phyloP scores from a whole-genome alignment of 2,113 vertebrate genomes.

The Microtus ochrogaster region DNA sequence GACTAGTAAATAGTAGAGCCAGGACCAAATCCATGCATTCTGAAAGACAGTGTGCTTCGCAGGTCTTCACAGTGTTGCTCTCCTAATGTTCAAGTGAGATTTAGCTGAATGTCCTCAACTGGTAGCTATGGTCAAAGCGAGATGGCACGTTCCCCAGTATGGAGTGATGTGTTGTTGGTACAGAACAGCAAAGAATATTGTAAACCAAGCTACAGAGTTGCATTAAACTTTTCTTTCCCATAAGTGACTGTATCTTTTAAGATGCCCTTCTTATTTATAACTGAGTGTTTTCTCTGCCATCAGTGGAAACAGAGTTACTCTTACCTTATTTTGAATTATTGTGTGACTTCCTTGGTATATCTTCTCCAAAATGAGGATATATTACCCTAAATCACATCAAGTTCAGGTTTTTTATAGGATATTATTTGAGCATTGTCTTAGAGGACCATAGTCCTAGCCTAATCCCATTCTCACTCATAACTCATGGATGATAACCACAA shows the following conservation, averaged over 20 bases:
- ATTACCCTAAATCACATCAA: background rate
- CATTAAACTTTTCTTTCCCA: background rate
- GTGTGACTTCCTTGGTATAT: background rate
- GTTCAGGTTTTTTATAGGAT: background rate
- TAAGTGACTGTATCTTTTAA: background rate
- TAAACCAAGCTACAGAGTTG: background rate
- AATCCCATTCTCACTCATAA: background rate
- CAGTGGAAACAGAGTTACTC: background rate
- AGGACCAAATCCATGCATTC: background rate
- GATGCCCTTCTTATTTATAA: background rate
- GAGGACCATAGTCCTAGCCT: background rate
- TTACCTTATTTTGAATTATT: background rate
- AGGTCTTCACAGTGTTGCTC: background rate
- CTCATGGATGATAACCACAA: background rate
- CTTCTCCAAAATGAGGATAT: background rate
- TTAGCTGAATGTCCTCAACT: background rate
- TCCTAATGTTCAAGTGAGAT: background rate
- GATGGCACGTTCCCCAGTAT: background rate
- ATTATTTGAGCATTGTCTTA: slow-evolving; percentile 20
- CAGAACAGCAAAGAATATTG: background rate
- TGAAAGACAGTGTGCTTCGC: background rate
- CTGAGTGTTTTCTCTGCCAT: background rate
- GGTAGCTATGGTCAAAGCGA: background rate
- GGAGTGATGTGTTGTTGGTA: background rate
- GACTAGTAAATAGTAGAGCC: background rate